phyloP scores from a whole-genome alignment of 1,140 invertebrate species.

The Prorops nasuta region DNA sequence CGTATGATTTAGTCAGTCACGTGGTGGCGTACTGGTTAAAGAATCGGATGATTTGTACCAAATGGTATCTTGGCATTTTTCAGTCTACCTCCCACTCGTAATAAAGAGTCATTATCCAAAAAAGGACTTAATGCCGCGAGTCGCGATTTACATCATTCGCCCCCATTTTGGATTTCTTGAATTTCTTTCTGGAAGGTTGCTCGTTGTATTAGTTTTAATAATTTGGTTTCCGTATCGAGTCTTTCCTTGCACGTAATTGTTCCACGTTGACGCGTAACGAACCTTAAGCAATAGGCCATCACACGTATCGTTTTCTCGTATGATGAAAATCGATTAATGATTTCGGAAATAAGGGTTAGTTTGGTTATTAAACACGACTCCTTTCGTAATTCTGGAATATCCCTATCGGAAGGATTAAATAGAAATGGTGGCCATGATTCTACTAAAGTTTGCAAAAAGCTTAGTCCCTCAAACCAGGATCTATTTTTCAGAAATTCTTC shows the following conservation, averaged over 20 bases:
- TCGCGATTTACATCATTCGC: neutral
- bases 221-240: neutral
- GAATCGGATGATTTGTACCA: neutral
- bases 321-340: neutral
- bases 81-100: neutral
- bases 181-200: neutral
- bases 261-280: neutral
- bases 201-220: neutral
- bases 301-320: neutral
- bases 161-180: neutral
- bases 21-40: neutral
- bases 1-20: neutral
- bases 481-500: neutral
- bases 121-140: neutral
- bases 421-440: neutral
- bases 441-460: neutral
- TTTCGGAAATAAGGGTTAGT: neutral
- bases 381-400: neutral
- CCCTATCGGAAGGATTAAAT: neutral
- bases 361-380: neutral
- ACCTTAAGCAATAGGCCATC: neutral
- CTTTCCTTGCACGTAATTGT: neutral
- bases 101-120: neutral
- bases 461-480: neutral
- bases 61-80: neutral